phyloP scores from a whole-genome alignment of 2,113 vertebrate genomes.

The Ailurus styani region DNA sequence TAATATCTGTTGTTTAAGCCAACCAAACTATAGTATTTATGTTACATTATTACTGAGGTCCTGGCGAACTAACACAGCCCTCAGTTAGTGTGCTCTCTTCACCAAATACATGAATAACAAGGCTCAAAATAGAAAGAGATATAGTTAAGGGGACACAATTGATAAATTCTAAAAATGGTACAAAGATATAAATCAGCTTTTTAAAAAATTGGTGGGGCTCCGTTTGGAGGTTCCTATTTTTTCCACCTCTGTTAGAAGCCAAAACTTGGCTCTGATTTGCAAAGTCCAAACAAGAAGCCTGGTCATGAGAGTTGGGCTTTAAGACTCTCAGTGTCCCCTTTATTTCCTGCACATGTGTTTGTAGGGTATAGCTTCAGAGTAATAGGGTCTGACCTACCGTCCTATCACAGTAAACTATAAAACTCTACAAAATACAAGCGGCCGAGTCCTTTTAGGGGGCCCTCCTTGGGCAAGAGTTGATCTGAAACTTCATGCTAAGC shows the following conservation, averaged over 20 bases:
- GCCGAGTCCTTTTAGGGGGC: neutral
- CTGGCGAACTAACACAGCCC: too few relatives aligned
- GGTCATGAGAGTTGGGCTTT: neutral
- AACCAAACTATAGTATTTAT: neutral
- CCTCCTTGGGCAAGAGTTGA: neutral
- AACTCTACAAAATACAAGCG: neutral
- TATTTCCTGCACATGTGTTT: neutral
- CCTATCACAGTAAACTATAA: neutral
- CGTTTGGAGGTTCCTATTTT: neutral
- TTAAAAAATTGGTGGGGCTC: neutral
- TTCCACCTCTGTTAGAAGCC: neutral
- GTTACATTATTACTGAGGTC: neutral
- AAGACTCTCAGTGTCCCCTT: neutral
- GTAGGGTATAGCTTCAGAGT: neutral
- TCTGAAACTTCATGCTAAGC: neutral
- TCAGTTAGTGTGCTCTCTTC: neutral
- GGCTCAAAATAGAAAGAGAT: neutral
- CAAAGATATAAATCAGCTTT: neutral
- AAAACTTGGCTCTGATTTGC: neutral
- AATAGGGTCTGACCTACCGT: neutral
- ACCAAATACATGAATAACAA: neutral
- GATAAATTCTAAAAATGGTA: neutral
- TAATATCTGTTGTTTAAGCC: neutral
- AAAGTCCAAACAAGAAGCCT: neutral
- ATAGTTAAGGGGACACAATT: neutral